A percentile compares a stretch with the other conserved stretches of the same genome.
phyloP scores from a whole-genome alignment of 1,140 invertebrate species.

The Drosophila carrolli region DNA sequence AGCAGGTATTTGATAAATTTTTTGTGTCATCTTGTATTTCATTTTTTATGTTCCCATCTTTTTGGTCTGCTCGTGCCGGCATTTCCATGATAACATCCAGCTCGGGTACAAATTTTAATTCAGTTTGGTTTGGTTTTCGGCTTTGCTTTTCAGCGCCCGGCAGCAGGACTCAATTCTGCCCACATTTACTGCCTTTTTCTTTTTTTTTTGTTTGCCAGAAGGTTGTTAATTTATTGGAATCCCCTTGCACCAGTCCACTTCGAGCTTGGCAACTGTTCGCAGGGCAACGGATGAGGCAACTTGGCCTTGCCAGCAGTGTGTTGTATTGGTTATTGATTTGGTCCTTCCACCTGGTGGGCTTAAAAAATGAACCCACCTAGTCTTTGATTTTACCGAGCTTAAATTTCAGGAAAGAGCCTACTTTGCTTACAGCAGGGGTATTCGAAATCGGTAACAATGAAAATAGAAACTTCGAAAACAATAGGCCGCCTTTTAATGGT shows the following conservation, averaged over 20 bases:
- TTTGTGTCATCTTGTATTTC: constrained; percentile 60
- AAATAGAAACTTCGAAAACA: constrained; percentile 7
- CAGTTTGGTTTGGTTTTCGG: constrained; percentile 32
- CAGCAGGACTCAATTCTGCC: constrained; percentile 18
- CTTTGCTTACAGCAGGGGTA: background rate
- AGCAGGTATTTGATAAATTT: constrained; percentile 76
- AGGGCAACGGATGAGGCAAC: constrained; percentile 23
- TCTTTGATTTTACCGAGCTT: constrained; percentile 3
- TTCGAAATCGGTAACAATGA: background rate
- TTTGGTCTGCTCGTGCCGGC: constrained; percentile 12
- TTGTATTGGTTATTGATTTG: constrained; percentile 45
- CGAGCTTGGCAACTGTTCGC: constrained; percentile 27
- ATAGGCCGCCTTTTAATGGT: background rate
- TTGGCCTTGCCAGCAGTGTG: constrained; percentile 22
- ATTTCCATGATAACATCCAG: constrained; percentile 54
- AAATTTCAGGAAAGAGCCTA: background rate
- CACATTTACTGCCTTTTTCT: background rate
- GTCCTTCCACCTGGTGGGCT: background rate
- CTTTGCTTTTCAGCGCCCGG: constrained; percentile 13
- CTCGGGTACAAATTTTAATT: constrained; percentile 50
- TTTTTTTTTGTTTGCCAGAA: background rate
- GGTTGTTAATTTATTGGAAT: constrained; percentile 42
- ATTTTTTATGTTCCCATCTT: constrained; percentile 40
- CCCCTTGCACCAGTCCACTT: background rate
- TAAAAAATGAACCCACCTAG: background rate